A percentile compares a stretch with the other conserved stretches of the same genome.
phyloP scores from a whole-genome alignment of 2,888 invertebrate species.

The Eilema griseolum region DNA sequence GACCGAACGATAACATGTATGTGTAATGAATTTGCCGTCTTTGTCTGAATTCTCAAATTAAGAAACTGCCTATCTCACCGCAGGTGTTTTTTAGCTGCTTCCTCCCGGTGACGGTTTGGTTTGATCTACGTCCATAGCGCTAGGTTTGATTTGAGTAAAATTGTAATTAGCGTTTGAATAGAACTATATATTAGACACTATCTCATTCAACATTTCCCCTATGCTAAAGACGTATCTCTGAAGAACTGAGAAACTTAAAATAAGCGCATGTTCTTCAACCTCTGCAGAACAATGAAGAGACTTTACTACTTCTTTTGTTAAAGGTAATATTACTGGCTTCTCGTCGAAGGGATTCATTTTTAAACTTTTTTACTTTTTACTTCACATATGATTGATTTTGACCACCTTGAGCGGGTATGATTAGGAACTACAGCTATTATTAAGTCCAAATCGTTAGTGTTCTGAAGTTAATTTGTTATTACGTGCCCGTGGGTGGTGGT shows the following conservation, averaged over 20 bases:
- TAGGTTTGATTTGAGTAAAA: no score
- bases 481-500: constrained; percentile 18
- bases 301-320: no score
- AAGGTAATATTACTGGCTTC: no score
- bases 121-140: not conserved
- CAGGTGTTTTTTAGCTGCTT: not conserved
- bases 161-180: no score
- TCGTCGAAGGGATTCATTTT: not conserved
- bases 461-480: constrained; percentile 19
- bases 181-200: no score
- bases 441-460: constrained; percentile 11
- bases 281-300: no score
- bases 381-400: constrained; percentile 11
- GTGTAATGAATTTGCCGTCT: not conserved
- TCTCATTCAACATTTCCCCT: no score
- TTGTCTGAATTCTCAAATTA: not conserved
- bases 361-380: constrained; percentile 1
- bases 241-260: no score
- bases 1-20: not conserved
- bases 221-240: no score
- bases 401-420: constrained; percentile 11
- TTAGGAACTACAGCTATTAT: constrained; percentile 9
- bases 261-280: no score
- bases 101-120: not conserved
- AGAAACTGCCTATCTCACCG: not conserved